Evolutionary conservation across 30 jellyfish, hydroid and myxozoan genomes (phyloP), one percentile per base, ranked within the genome.

Genomic region (Aurelia sp.): DNA sequence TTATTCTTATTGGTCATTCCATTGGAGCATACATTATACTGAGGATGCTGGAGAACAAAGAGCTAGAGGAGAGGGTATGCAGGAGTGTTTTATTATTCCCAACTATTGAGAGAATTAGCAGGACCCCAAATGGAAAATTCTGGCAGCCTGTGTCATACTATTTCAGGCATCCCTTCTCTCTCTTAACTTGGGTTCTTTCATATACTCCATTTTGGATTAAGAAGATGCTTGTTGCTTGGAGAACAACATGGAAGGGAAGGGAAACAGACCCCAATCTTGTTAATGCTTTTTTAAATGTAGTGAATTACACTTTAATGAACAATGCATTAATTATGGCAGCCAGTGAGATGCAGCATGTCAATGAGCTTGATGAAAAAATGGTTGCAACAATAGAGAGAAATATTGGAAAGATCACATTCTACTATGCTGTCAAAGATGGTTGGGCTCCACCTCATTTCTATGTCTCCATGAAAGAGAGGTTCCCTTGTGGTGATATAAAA

Each of bases 361-460:
- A 88, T 11, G 96, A 73, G 15, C 68, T 91, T 4, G 96, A 78
- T 71, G 89, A 70, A 3, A 59, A 21, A 17, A 19, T 91, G 22
- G 69, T 44, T 15, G 78, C 75, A 27, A 79, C 83, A 5, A 91
- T 91, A 13, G 73, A 75, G 19, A 40, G 74, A 13, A 81, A 91
- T 50, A 7, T n/a, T 16, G 51, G 75, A 8, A 79, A 71, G 53
- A n/a, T 91, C 58, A 91, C 95, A 3, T 85, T 91, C 76, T 91
- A 91, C 74, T 91, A 91, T 57, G 98, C 96, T 3, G 82, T 85
- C 7, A 79, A 63, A 16, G 98, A 91, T 58, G 71, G 58, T 40
- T 91, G 98, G 98, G 94, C 96, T 33, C 98, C 98, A 13, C 89
- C 47, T n/a, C 86, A 73, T 30, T 91, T 85, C 76, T 91, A 91